Conservation (phyloP, 2,888 invertebrate species). For the Timema podura region DNA sequence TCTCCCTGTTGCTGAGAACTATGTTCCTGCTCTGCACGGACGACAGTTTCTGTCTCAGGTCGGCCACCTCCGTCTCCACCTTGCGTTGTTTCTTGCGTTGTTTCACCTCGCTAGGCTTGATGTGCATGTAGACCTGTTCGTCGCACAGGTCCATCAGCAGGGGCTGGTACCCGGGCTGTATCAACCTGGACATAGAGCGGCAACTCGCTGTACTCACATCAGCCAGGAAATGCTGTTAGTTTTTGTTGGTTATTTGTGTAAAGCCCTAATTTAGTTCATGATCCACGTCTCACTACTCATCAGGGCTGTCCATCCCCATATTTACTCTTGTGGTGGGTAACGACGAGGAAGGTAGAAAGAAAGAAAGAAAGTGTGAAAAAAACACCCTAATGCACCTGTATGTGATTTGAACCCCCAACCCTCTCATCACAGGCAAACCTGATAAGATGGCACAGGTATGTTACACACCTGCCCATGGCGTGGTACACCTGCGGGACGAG, state of each 20-base stretch:
- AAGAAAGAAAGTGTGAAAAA: too few relatives aligned
- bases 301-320: too few relatives aligned
- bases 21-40: conserved; percentile 71
- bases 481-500: conserved; percentile 79
- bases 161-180: conserved; percentile 63
- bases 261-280: background rate
- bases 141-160: conserved; percentile 81
- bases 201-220: conserved; percentile 29
- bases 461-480: conserved; percentile 57
- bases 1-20: conserved; percentile 88
- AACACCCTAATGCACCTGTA: too few relatives aligned
- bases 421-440: background rate
- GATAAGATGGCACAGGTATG: background rate
- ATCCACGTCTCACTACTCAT: too few relatives aligned
- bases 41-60: conserved; percentile 74
- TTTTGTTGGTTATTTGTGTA: too few relatives aligned
- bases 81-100: conserved; percentile 83
- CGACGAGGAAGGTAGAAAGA: too few relatives aligned
- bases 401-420: too few relatives aligned
- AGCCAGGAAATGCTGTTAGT: conserved; percentile 11
- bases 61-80: conserved; percentile 86
- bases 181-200: conserved; percentile 51
- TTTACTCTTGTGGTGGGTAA: too few relatives aligned
- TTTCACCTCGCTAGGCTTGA: conserved; percentile 81
- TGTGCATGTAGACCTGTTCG: conserved; percentile 79